Conservation (phyloP, 2,113 vertebrate species). For the Tor tambroides region DNA sequence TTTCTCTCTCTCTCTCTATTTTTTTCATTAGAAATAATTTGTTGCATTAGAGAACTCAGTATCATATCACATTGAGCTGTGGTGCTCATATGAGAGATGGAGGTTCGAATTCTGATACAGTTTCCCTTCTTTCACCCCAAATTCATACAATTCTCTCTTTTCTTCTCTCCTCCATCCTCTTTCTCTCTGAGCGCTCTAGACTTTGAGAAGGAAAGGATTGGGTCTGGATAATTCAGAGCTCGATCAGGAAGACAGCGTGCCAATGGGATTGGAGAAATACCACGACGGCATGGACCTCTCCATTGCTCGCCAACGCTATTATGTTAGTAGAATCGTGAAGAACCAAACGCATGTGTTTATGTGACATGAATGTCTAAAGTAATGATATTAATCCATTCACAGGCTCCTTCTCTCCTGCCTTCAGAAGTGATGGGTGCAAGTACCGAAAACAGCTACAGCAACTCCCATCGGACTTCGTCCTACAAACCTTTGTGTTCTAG, state of each 20-base stretch:
- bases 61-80: neutral
- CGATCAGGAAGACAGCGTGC: conserved; percentile 81
- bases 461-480: conserved; percentile 66
- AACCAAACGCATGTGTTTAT: neutral
- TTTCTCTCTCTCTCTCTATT: too few species aligned
- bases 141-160: neutral
- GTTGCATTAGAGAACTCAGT: too few species aligned
- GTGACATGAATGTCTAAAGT: neutral
- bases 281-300: conserved; percentile 82
- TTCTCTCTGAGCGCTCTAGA: conserved; percentile 71
- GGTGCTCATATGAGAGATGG: neutral
- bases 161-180: conserved; percentile 2
- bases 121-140: neutral
- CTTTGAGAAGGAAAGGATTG: conserved; percentile 88
- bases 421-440: conserved; percentile 70
- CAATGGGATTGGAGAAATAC: conserved; percentile 74
- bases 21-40: neutral
- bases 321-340: conserved; percentile 74
- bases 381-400: neutral
- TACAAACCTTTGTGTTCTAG: conserved; percentile 77
- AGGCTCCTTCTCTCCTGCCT: conserved; percentile 70
- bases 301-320: conserved; percentile 79
- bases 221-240: conserved; percentile 83
- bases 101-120: neutral
- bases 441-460: conserved; percentile 74